Evolutionary conservation across 2,797 vertebrate species (phyloP).

Genomic region (Sus cebifrons): DNA sequence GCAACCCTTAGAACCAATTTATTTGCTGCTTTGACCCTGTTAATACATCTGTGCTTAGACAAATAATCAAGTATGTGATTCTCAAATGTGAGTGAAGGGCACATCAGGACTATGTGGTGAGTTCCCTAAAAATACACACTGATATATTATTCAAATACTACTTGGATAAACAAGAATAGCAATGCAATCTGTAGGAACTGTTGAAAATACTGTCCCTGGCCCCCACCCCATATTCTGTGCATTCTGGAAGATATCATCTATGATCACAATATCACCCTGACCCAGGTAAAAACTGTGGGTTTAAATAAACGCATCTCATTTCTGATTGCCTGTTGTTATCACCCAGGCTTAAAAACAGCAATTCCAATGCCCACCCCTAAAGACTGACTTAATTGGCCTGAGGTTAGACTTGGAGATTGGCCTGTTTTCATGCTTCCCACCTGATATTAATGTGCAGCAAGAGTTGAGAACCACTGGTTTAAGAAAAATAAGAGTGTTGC

Average conservation of each 20-base stretch:
- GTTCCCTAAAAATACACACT: background rate
- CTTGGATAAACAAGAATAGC: background rate
- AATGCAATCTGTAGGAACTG: background rate
- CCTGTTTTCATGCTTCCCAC: conserved; percentile 11
- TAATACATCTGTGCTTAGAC: background rate
- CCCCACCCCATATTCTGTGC: background rate
- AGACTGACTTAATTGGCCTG: background rate
- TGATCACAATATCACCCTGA: background rate
- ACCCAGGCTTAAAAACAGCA: background rate
- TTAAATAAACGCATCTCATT: conserved; percentile 7
- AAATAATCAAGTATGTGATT: conserved; percentile 28
- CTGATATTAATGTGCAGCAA: background rate
- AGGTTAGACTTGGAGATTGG: background rate
- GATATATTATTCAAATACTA: background rate
- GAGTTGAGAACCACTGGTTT: background rate
- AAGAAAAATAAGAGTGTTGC: conserved; percentile 1
- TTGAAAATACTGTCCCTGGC: background rate
- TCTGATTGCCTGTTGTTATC: background rate
- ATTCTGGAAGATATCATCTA: background rate
- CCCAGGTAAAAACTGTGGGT: background rate
- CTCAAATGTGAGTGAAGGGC: background rate
- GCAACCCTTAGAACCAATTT: background rate
- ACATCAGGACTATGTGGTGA: background rate
- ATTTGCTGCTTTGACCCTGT: background rate
- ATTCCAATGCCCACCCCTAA: background rate